These are phyloP conservation scores for Spilogale gracilis DNA, from an alignment of 2,113 vertebrate genomes.

Conservation along the genomic window DNA sequence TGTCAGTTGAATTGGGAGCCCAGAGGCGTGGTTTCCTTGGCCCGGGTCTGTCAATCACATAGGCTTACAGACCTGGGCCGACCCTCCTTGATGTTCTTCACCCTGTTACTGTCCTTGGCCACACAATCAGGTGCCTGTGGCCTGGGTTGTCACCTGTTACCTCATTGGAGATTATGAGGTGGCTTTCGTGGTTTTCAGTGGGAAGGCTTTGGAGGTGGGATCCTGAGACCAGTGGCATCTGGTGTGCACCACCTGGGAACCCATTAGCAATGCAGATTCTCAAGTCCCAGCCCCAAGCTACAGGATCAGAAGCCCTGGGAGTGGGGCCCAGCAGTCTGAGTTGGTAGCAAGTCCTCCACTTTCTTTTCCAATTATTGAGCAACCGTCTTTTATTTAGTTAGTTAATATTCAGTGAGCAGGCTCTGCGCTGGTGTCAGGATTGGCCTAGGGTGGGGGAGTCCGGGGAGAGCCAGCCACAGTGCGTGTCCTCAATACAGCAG, in stretches of 20 bases:
- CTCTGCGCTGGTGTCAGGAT: background rate
- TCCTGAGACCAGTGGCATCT: background rate
- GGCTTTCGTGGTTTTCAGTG: background rate
- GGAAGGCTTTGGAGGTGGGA: background rate
- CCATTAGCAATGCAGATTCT: background rate
- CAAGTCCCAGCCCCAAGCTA: background rate
- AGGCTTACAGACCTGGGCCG: background rate
- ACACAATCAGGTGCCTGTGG: background rate
- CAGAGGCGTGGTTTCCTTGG: background rate
- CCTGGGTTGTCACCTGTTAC: background rate
- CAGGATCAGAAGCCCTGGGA: background rate
- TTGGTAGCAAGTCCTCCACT: background rate
- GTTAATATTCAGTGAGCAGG: background rate
- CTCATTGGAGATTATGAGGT: background rate
- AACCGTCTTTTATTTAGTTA: background rate
- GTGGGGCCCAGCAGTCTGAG: background rate
- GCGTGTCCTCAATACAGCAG: background rate
- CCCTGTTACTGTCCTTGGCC: background rate
- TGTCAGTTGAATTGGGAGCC: background rate
- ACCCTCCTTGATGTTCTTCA: background rate
- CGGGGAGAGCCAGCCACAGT: fast-evolving
- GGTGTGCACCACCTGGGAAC: background rate
- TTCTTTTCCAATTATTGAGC: background rate
- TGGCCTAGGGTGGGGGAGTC: background rate
- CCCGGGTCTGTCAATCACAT: background rate